Percentiles rank a stretch among this genome's conserved stretches.
These are phyloP conservation scores for Circaetus cinerascens DNA, from an alignment of 2,113 vertebrate species.

Conservation along the genomic window DNA sequence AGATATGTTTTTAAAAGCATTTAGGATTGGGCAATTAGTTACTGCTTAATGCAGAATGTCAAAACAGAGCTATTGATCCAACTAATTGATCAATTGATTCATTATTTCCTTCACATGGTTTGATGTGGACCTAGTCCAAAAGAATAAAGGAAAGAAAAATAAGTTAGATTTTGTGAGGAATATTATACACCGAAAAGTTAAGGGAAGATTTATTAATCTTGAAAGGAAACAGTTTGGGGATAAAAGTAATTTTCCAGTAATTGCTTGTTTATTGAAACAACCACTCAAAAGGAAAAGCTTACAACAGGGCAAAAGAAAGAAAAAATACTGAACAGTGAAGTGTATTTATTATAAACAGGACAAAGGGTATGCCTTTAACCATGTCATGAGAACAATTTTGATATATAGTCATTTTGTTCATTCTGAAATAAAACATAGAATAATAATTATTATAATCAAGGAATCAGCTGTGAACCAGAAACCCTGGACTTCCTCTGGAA, in stretches of 20 bases:
- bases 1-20: constrained; percentile 89
- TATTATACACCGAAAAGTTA: constrained; percentile 14
- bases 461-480: background rate
- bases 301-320: background rate
- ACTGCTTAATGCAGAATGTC: constrained; percentile 92
- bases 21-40: constrained; percentile 91
- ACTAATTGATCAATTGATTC: constrained; percentile 86
- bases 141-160: background rate
- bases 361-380: background rate
- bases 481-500: background rate
- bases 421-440: background rate
- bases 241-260: constrained; percentile 58
- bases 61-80: constrained; percentile 85
- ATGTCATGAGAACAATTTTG: background rate
- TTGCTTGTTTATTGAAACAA: constrained; percentile 60
- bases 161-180: background rate
- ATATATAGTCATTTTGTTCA: background rate
- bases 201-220: constrained; percentile 35
- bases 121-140: background rate
- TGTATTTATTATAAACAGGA: constrained; percentile 24
- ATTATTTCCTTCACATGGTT: constrained; percentile 72
- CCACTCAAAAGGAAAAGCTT: constrained; percentile 35
- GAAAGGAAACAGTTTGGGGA: background rate
- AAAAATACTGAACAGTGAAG: background rate
- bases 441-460: background rate